Conservation (phyloP, 2,797 vertebrate genomes). For the Gallinago stenura region DNA sequence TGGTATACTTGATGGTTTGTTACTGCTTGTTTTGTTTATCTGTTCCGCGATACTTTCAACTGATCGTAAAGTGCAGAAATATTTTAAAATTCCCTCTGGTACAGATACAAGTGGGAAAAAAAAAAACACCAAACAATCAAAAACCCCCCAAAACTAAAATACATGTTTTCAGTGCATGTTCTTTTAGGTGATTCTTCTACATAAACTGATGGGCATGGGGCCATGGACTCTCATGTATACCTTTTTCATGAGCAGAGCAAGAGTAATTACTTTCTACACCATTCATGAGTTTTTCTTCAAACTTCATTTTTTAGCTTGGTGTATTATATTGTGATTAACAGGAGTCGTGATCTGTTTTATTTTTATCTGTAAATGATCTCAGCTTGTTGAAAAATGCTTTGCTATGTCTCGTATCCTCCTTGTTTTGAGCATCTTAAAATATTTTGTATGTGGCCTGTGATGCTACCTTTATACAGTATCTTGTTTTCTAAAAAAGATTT, state of each 20-base stretch:
- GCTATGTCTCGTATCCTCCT: neutral
- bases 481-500: neutral
- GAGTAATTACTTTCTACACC: neutral
- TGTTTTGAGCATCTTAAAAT: neutral
- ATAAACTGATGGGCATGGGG: neutral
- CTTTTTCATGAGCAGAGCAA: neutral
- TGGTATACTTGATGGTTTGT: neutral
- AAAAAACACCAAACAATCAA: neutral
- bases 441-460: neutral
- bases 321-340: neutral
- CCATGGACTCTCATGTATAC: neutral
- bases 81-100: neutral
- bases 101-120: neutral
- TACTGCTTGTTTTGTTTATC: neutral
- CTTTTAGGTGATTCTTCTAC: neutral
- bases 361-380: neutral
- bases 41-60: neutral
- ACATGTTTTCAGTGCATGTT: neutral
- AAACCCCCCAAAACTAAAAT: neutral
- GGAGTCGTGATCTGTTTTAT: neutral
- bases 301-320: neutral
- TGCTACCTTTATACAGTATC: neutral
- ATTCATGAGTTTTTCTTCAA: neutral
- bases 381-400: neutral
- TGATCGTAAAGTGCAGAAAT: neutral